A percentile compares a stretch with the other conserved stretches of the same genome.
Evolutionary conservation across 2,888 invertebrate species (phyloP).

Genomic region (Germaria angustata): DNA sequence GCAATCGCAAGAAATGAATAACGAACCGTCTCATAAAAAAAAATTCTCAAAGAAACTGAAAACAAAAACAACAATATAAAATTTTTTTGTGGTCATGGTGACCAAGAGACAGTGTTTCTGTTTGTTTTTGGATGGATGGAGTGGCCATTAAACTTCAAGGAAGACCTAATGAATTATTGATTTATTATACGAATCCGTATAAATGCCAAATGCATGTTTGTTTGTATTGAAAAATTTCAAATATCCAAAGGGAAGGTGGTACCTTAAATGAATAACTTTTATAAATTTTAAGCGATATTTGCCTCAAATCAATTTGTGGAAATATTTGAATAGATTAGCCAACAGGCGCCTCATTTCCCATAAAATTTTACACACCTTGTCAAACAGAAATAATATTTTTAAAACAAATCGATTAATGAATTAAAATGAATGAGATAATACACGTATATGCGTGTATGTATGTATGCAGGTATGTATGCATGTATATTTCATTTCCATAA

Average conservation of each 20-base stretch:
- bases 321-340: neutral
- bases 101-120: neutral
- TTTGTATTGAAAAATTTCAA: neutral
- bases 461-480: too few relatives aligned
- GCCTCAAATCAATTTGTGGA: neutral
- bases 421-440: slow-evolving; percentile 17
- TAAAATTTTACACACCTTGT: slow-evolving; percentile 47
- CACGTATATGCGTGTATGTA: slow-evolving; percentile 19
- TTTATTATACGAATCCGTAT: slow-evolving; percentile 12
- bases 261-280: neutral
- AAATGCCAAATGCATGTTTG: too few relatives aligned
- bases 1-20: neutral
- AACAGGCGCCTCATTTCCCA: slow-evolving; percentile 37
- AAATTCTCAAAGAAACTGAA: slow-evolving; percentile 7
- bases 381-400: slow-evolving; percentile 29
- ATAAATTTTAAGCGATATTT: neutral
- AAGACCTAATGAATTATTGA: slow-evolving; percentile 41
- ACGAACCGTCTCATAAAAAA: neutral
- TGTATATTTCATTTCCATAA: too few relatives aligned
- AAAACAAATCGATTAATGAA: neutral
- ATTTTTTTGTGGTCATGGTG: slow-evolving; percentile 35
- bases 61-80: neutral
- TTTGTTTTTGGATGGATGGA: slow-evolving; percentile 35
- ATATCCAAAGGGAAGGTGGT: neutral
- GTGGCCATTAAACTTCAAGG: slow-evolving; percentile 55